phyloP scores from a whole-genome alignment of 2,113 vertebrate species.

The Chelonoidis abingdonii region DNA sequence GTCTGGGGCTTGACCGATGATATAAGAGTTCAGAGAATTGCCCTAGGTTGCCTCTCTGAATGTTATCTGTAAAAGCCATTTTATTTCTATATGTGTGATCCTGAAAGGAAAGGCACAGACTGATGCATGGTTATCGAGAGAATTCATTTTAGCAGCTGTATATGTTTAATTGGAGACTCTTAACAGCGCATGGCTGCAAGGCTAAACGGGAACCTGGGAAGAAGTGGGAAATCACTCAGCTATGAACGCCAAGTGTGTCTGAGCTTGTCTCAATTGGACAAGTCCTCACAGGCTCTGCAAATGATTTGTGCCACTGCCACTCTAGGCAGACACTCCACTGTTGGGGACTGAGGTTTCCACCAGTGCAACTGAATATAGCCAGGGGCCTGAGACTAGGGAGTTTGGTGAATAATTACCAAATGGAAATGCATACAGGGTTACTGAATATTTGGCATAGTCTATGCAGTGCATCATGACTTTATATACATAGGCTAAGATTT shows the following conservation, averaged over 20 bases:
- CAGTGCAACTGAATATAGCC: not conserved
- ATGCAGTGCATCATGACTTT: not conserved
- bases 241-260: not conserved
- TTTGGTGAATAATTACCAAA: not conserved
- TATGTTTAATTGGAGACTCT: constrained; percentile 9
- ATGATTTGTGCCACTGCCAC: not conserved
- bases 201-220: not conserved
- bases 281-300: not conserved
- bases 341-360: not conserved
- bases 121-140: fast-evolving
- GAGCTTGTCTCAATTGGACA: not conserved
- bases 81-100: not conserved
- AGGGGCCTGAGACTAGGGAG: not conserved
- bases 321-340: not conserved
- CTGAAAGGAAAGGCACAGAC: not conserved
- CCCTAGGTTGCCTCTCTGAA: not conserved
- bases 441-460: not conserved
- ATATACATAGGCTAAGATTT: not conserved
- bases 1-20: not conserved
- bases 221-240: not conserved
- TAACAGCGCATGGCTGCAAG: not conserved
- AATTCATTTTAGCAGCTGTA: constrained; percentile 5
- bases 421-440: not conserved
- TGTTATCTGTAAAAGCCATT: not conserved
- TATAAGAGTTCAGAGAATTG: not conserved